Evolutionary conservation across 2,113 vertebrate species (phyloP), one percentile per base, ranked within the genome.

Genomic region (Megaptera novaeangliae): DNA sequence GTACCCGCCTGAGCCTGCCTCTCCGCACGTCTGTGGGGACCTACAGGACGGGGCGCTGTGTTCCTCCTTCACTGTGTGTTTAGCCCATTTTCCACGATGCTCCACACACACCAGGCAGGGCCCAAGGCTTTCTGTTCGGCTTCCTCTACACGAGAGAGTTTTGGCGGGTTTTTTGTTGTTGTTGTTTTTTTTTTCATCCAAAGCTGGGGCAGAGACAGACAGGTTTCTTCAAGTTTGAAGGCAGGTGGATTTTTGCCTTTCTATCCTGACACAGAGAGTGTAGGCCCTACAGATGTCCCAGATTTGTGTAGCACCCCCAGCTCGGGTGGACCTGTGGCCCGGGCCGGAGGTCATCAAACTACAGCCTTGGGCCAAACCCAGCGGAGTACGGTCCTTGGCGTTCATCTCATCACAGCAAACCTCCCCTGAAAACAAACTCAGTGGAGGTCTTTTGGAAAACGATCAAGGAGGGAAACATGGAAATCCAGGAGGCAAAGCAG

Each of bases 301-400:
- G 46, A 11, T 55, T 21, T 13, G 75, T 7, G 15, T 52, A 52
- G 20, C 31, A n/a, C 6, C 31, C 41, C 31, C 11, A 0, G 2
- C 46, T 8, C 14, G 49, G 34, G 20, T 23, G 49, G 49, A 11
- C 75, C 49, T 55, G 49, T 29, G 75, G 75, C 75, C 31, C 14
- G 3, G 3, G 46, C 18, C 46, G 13, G 49, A n/a, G 18, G 20
- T 8, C 49, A 55, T 23, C 49, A 55, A n/a, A 55, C 29, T 64
- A 64, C 13, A 64, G 63, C 31, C 31, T 2, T n/a, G 34, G 34
- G 49, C 49, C 75, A 55, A 78, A 5, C 14, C 11, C 10, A n/a
- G 72, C 72, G 11, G 44, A 31, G 15, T 49, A 3, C 6, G 17
- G 1, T 49, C 72, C 8, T 20, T 34, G 44, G 17, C 1, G 8